Evolutionary conservation across 2,888 invertebrate genomes (phyloP).

Genomic region (Hypomecis atomaria): DNA sequence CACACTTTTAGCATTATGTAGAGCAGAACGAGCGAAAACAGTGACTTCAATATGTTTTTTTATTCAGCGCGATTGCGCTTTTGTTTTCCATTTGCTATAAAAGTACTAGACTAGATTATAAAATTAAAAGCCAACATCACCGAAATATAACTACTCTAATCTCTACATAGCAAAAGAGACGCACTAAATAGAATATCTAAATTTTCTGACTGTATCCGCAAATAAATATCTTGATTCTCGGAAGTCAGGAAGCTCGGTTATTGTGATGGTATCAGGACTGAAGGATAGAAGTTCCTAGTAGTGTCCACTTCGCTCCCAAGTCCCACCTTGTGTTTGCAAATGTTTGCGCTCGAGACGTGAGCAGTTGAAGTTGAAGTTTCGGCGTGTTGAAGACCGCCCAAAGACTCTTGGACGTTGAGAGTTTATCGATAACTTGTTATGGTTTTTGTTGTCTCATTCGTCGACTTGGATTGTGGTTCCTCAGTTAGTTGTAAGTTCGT

Average conservation of each 20-base stretch:
- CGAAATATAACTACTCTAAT: no score
- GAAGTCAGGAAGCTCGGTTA: slow-evolving; percentile 31
- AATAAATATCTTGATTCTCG: slow-evolving; percentile 8
- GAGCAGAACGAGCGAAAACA: no score
- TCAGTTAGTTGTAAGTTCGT: background rate
- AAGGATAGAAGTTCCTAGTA: slow-evolving; percentile 38
- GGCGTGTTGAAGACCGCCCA: slow-evolving; percentile 17
- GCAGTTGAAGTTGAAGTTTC: slow-evolving; percentile 32
- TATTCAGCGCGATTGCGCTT: no score
- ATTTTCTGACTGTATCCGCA: no score
- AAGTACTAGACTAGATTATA: no score
- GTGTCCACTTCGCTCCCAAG: slow-evolving; percentile 31
- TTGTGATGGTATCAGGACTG: slow-evolving; percentile 37
- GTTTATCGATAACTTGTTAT: slow-evolving; percentile 27
- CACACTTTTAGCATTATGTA: no score
- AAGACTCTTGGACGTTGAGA: slow-evolving; percentile 8
- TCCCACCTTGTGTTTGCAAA: slow-evolving; percentile 32
- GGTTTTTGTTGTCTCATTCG: slow-evolving; percentile 28
- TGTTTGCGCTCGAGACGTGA: slow-evolving; percentile 27
- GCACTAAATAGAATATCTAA: no score
- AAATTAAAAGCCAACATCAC: no score
- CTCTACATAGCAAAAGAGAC: no score
- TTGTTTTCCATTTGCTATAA: no score
- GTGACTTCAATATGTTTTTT: no score
- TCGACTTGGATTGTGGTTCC: slow-evolving; percentile 10